Conservation (phyloP, 2,888 invertebrate species). For the Xylocampa areola region DNA sequence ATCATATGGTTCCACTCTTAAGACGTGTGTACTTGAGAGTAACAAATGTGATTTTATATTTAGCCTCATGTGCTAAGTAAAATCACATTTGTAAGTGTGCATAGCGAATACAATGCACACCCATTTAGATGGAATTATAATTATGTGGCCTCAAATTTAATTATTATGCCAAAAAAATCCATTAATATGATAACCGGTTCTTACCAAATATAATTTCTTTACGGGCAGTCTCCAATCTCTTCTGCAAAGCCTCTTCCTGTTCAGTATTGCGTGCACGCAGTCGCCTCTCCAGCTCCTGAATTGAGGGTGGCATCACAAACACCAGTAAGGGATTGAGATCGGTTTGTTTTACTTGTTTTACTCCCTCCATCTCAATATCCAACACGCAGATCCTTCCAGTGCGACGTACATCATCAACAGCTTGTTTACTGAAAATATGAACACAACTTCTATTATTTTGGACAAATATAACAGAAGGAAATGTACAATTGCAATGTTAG, state of each 20-base stretch:
- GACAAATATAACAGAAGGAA: slow-evolving; percentile 2
- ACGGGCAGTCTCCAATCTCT: slow-evolving; percentile 94
- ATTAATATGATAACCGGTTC: slow-evolving; percentile 5
- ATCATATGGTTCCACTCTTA: no score
- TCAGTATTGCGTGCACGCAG: slow-evolving; percentile 96
- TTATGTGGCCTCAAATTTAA: no score
- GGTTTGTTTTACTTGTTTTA: slow-evolving; percentile 94
- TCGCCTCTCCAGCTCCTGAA: slow-evolving; percentile 93
- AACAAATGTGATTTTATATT: no score
- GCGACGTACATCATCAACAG: slow-evolving; percentile 94
- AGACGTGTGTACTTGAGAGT: no score
- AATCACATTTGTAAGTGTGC: no score
- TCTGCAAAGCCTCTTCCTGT: slow-evolving; percentile 94
- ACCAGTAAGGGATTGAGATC: slow-evolving; percentile 95
- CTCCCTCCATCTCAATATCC: slow-evolving; percentile 98
- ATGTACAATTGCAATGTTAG: neutral
- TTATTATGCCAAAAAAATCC: no score
- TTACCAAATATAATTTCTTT: slow-evolving; percentile 96
- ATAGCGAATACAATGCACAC: no score
- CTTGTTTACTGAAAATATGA: slow-evolving; percentile 92
- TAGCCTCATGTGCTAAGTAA: no score
- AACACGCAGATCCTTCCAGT: slow-evolving; percentile 97
- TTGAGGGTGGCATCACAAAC: slow-evolving; percentile 97
- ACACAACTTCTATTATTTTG: slow-evolving; percentile 38
- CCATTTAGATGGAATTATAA: no score